Percentiles rank a stretch among this genome's conserved stretches.
Evolutionary conservation across 2,888 invertebrate species (phyloP).

Genomic region (Trichogramma dendrolimi): DNA sequence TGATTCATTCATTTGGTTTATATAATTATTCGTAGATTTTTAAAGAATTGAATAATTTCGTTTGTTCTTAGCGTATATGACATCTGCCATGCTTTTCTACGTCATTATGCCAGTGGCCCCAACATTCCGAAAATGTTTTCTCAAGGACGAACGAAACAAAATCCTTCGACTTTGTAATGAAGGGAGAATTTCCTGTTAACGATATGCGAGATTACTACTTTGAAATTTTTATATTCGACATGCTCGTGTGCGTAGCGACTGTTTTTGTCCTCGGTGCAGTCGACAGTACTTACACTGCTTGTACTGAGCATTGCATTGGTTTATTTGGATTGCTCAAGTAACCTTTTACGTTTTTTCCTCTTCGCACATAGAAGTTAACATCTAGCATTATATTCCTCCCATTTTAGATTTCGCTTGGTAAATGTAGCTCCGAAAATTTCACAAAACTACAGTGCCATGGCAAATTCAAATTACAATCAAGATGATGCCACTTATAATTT

Average conservation of each 20-base stretch:
- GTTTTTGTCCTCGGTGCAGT: background rate
- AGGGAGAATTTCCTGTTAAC: background rate
- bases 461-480: no score
- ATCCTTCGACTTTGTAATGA: background rate
- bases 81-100: no score
- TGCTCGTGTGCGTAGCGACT: background rate
- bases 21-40: background rate
- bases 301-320: slow-evolving; percentile 2
- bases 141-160: background rate
- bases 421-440: background rate
- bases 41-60: background rate
- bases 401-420: background rate
- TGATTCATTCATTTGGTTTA: no score
- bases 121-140: background rate
- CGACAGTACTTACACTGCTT: background rate
- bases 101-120: no score
- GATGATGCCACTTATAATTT: no score
- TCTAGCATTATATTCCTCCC: background rate
- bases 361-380: no score
- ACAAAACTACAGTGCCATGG: no score
- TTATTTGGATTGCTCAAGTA: slow-evolving; percentile 3
- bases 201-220: background rate
- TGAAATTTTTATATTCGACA: background rate
- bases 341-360: background rate
- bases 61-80: no score